Evolutionary conservation across 2,888 invertebrate genomes (phyloP).

Genomic region (Hecatera dysodea): DNA sequence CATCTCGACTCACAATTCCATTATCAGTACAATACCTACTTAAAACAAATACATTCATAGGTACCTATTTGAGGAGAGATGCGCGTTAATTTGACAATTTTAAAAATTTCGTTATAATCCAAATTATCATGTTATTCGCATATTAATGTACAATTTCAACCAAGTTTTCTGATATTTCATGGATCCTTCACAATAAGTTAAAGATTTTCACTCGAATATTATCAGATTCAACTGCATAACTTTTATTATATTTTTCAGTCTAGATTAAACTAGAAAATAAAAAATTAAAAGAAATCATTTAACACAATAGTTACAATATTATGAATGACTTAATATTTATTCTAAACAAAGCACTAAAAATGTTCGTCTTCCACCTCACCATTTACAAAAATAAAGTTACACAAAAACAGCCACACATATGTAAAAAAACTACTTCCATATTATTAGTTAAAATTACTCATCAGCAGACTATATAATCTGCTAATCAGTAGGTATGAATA

Average conservation of each 20-base stretch:
- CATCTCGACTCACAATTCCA: too few species aligned
- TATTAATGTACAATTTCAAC: background rate
- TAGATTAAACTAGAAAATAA: constrained; percentile 23
- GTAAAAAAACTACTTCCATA: too few species aligned
- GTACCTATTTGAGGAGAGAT: too few species aligned
- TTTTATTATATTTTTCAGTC: constrained; percentile 2
- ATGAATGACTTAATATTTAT: constrained; percentile 2
- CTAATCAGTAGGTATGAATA: too few species aligned
- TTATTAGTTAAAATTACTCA: too few species aligned
- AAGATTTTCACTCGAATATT: background rate
- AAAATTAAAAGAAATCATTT: constrained; percentile 14
- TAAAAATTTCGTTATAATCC: background rate
- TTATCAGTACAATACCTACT: too few species aligned
- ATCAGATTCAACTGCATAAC: background rate
- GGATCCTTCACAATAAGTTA: background rate
- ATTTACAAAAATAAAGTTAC: constrained; percentile 14
- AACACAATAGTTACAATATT: background rate
- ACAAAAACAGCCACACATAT: background rate
- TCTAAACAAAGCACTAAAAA: constrained; percentile 1
- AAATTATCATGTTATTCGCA: background rate
- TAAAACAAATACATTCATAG: too few species aligned
- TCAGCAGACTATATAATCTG: too few species aligned
- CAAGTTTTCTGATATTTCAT: too few species aligned
- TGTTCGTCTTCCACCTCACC: constrained; percentile 1
- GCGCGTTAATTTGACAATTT: too few species aligned